These are phyloP conservation scores for Dendrocincla tyrannina DNA, from an alignment of 2,797 vertebrate species.

Conservation along the genomic window DNA sequence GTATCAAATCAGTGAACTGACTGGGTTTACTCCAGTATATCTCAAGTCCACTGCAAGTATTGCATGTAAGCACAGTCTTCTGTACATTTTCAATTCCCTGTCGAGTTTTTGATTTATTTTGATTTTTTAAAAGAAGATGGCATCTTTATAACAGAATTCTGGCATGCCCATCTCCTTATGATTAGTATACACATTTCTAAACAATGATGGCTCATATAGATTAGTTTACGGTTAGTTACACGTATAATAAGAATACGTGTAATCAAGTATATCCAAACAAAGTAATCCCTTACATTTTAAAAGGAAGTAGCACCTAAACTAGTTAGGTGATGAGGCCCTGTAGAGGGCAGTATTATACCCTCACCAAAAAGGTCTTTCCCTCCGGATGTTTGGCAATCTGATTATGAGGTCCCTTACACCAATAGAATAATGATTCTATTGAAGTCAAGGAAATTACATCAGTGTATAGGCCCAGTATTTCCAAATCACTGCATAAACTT, in stretches of 20 bases:
- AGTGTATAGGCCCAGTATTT: conserved; percentile 39
- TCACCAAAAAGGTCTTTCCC: not conserved
- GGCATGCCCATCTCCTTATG: not conserved
- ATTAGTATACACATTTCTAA: not conserved
- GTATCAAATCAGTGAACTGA: not conserved
- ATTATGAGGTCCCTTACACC: conserved; percentile 46
- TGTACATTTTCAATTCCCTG: not conserved
- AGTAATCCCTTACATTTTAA: not conserved
- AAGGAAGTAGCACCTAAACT: not conserved
- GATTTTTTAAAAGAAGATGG: not conserved
- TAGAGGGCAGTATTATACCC: conserved; percentile 51
- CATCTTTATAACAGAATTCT: not conserved
- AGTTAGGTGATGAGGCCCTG: not conserved
- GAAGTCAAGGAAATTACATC: conserved; percentile 60
- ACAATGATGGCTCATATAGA: not conserved
- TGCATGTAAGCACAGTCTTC: not conserved
- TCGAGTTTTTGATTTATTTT: not conserved
- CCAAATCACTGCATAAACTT: conserved; percentile 63
- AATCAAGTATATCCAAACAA: not conserved
- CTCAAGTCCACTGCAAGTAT: not conserved
- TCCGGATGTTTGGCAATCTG: conserved; percentile 24
- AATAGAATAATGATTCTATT: conserved; percentile 26
- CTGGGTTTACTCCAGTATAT: not conserved
- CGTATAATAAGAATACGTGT: not conserved
- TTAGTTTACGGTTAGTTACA: not conserved